These are phyloP conservation scores for Saccostrea echinata DNA, from an alignment of 1,140 invertebrate genomes.

Conservation along the genomic window DNA sequence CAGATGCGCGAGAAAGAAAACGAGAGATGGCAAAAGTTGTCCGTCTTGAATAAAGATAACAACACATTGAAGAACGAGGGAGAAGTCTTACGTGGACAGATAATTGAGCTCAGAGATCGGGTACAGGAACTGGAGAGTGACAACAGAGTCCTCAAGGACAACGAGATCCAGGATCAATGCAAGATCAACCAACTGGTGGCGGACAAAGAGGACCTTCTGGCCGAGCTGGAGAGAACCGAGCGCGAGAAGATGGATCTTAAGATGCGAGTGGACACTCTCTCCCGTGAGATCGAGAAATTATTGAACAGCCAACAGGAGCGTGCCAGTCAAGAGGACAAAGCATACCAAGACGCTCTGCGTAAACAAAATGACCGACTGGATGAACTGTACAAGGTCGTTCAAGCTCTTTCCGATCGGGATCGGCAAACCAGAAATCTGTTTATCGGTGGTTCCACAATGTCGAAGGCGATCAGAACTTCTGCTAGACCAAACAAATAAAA, in stretches of 20 bases:
- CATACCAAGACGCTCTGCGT: constrained; percentile 57
- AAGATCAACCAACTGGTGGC: constrained; percentile 54
- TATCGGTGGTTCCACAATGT: constrained; percentile 53
- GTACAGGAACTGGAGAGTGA: constrained; percentile 56
- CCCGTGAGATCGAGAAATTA: constrained; percentile 54
- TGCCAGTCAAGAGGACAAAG: constrained; percentile 55
- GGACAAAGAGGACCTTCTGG: constrained; percentile 56
- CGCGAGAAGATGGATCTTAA: constrained; percentile 57
- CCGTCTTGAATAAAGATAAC: constrained; percentile 55
- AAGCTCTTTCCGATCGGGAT: constrained; percentile 55
- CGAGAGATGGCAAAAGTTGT: constrained; percentile 55
- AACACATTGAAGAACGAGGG: constrained; percentile 49
- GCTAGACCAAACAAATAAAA: constrained; percentile 19
- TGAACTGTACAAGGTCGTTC: constrained; percentile 59
- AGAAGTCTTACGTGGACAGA: constrained; percentile 43
- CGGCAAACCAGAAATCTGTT: constrained; percentile 56
- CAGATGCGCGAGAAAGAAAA: constrained; percentile 60
- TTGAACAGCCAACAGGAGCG: constrained; percentile 56
- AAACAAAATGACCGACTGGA: constrained; percentile 60
- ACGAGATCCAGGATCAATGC: constrained; percentile 56
- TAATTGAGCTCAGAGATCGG: constrained; percentile 49
- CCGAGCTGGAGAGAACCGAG: constrained; percentile 55
- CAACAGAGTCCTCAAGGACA: constrained; percentile 55
- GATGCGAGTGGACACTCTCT: constrained; percentile 53
- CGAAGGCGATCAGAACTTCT: constrained; percentile 35